Evolutionary conservation across 2,113 vertebrate genomes (phyloP).

Genomic region (Rhinolophus ferrumequinum): DNA sequence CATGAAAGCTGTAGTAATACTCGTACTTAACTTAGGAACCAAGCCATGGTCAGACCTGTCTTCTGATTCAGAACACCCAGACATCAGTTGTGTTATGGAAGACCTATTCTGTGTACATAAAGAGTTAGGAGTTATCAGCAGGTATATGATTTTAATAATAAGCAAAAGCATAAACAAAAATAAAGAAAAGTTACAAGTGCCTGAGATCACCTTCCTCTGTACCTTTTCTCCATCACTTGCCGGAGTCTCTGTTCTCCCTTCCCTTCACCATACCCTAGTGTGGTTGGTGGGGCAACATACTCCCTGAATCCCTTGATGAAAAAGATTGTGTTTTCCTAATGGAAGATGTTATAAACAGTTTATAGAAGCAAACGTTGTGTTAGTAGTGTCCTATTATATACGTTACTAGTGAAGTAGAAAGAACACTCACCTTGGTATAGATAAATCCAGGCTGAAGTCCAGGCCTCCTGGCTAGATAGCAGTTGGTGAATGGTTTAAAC

Average conservation of each 20-base stretch:
- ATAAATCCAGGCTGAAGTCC: neutral
- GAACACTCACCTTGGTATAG: fast-evolving
- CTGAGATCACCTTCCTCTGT: neutral
- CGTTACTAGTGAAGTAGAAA: neutral
- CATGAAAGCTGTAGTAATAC: fast-evolving
- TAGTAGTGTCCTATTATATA: fast-evolving
- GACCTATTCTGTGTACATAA: neutral
- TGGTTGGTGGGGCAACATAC: fast-evolving
- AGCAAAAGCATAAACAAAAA: neutral
- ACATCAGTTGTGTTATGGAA: neutral
- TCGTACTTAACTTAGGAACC: neutral
- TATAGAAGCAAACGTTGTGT: neutral
- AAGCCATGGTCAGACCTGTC: neutral
- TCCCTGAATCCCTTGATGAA: neutral
- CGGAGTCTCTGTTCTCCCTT: neutral
- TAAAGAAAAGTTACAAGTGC: neutral
- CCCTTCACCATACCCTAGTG: fast-evolving
- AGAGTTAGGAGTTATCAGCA: neutral
- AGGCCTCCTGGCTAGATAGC: fast-evolving
- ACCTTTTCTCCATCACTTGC: neutral
- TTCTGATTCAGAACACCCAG: neutral
- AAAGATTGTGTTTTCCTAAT: neutral
- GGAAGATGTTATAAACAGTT: neutral
- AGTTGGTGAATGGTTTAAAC: neutral
- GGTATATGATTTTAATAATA: neutral